Evolutionary conservation across 1,140 invertebrate genomes (phyloP).

Genomic region (Teleopsis dalmanni): DNA sequence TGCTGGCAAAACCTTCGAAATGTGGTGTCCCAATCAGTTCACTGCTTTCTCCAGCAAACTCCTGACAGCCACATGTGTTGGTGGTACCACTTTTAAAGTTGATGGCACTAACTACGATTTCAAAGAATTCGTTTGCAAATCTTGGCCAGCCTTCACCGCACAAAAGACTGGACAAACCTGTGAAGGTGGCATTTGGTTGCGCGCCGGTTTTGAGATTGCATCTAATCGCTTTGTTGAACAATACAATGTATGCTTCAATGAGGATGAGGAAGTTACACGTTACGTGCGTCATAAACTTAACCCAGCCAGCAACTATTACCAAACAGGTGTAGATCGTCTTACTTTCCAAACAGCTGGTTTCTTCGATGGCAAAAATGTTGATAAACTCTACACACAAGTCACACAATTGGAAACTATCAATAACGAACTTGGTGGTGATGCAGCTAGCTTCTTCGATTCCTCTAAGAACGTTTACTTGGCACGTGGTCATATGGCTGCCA

Average conservation of each 20-base stretch:
- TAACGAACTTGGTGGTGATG: slow-evolving; percentile 32
- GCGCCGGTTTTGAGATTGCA: slow-evolving; percentile 33
- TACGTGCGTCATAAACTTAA: slow-evolving; percentile 41
- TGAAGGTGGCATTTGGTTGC: slow-evolving; percentile 27
- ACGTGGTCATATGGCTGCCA: slow-evolving; percentile 60
- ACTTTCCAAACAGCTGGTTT: slow-evolving; percentile 34
- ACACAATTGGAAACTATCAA: slow-evolving; percentile 34
- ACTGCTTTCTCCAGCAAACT: slow-evolving; percentile 18
- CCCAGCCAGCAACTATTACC: slow-evolving; percentile 33
- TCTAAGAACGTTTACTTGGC: slow-evolving; percentile 45
- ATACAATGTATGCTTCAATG: slow-evolving; percentile 45
- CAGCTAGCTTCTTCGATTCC: slow-evolving; percentile 27
- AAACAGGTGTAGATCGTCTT: slow-evolving; percentile 37
- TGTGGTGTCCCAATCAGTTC: slow-evolving; percentile 33
- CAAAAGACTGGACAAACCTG: slow-evolving; percentile 34
- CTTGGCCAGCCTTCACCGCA: slow-evolving; percentile 34
- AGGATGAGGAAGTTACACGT: slow-evolving; percentile 38
- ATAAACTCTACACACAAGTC: slow-evolving; percentile 35
- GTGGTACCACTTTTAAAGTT: slow-evolving; percentile 31
- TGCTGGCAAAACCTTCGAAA: slow-evolving; percentile 21
- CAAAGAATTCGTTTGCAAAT: slow-evolving; percentile 36
- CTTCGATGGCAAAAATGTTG: slow-evolving; percentile 37
- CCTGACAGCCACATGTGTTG: slow-evolving; percentile 30
- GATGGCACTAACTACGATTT: slow-evolving; percentile 25
- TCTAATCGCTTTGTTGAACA: slow-evolving; percentile 36